phyloP scores from a whole-genome alignment of 1,140 invertebrate genomes.

The Littorina saxatilis region DNA sequence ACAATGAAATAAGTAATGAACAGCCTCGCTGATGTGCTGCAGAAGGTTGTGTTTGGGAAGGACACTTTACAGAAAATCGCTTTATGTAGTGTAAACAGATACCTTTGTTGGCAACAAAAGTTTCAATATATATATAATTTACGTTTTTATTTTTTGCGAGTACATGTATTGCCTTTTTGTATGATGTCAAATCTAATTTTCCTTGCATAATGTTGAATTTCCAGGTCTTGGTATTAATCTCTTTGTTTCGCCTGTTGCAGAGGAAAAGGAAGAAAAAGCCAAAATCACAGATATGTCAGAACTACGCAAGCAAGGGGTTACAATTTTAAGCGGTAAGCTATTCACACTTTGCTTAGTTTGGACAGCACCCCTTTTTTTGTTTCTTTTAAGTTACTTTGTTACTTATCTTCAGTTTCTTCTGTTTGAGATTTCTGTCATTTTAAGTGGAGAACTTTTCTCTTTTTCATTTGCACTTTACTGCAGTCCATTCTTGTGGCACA shows the following conservation, averaged over 20 bases:
- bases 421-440: not conserved
- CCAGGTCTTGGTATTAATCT: too few species aligned
- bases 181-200: too few species aligned
- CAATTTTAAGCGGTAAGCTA: constrained; percentile 68
- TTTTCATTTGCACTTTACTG: not conserved
- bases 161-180: too few species aligned
- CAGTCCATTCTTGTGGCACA: not conserved
- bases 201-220: too few species aligned
- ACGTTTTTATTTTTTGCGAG: too few species aligned
- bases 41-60: too few species aligned
- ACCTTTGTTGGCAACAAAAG: too few species aligned
- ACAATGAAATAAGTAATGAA: too few species aligned
- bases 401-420: not conserved
- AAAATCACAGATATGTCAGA: constrained; percentile 87
- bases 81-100: too few species aligned
- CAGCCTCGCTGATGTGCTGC: too few species aligned
- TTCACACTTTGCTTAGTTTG: not conserved
- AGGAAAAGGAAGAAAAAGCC: constrained; percentile 88
- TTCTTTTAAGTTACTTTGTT: not conserved
- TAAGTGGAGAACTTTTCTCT: not conserved
- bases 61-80: too few species aligned
- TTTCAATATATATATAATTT: too few species aligned
- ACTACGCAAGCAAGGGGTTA: constrained; percentile 73
- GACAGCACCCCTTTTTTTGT: not conserved
- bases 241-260: constrained; percentile 50